These are phyloP conservation scores for Odocoileus virginianus DNA, from an alignment of 2,113 vertebrate genomes.

Conservation along the genomic window DNA sequence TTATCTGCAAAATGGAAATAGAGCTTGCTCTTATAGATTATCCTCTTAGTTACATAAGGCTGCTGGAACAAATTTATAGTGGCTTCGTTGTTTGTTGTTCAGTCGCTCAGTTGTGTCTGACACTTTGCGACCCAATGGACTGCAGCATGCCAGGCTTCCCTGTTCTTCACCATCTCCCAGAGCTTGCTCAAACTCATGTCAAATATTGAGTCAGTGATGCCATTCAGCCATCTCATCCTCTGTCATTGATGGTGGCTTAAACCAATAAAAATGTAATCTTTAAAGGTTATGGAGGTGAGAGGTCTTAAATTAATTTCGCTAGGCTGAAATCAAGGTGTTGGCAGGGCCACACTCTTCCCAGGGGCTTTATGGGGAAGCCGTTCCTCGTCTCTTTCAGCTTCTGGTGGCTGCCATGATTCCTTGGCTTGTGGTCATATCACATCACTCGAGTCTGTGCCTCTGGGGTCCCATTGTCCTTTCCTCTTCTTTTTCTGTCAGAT, in stretches of 20 bases:
- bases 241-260: not conserved
- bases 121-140: rapidly evolving
- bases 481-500: not conserved
- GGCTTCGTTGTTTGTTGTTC: not conserved
- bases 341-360: not conserved
- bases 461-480: not conserved
- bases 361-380: not conserved
- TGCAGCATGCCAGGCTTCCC: not conserved
- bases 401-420: not conserved
- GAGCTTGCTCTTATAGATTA: not conserved
- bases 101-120: not conserved
- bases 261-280: not conserved
- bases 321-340: not conserved
- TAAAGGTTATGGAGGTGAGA: not conserved
- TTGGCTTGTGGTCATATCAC: not conserved
- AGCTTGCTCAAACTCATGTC: not conserved
- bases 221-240: not conserved
- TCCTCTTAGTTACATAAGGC: not conserved
- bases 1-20: not conserved
- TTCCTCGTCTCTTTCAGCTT: not conserved
- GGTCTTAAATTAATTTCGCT: not conserved
- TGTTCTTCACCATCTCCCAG: not conserved
- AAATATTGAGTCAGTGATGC: not conserved
- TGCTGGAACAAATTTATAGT: not conserved
- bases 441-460: not conserved